Conservation (phyloP, 2,113 vertebrate genomes). For the Scytalopus superciliaris region DNA sequence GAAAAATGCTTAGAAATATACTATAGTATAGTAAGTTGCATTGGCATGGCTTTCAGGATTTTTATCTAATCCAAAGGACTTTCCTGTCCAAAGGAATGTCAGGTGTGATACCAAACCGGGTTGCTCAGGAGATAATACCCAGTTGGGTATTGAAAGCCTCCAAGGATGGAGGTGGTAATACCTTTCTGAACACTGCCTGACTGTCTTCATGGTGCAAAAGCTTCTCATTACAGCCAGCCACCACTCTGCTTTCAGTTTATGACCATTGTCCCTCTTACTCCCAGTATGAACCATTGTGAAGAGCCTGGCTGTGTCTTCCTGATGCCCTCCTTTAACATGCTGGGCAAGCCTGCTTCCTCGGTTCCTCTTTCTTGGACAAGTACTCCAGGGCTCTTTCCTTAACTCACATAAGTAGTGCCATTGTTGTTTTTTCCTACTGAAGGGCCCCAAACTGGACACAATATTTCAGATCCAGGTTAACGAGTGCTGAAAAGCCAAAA, state of each 20-base stretch:
- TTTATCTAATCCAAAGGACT: background rate
- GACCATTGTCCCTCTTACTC: background rate
- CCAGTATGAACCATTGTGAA: background rate
- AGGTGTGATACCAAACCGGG: background rate
- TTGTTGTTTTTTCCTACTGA: background rate
- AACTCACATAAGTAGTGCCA: background rate
- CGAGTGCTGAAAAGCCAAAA: background rate
- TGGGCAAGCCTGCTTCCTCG: background rate
- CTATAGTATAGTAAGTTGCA: background rate
- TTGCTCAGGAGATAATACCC: background rate
- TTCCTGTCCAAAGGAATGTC: background rate
- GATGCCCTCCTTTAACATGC: background rate
- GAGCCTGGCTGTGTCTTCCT: background rate
- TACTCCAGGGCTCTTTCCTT: background rate
- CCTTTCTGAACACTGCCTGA: background rate
- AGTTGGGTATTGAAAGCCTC: background rate
- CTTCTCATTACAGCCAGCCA: background rate
- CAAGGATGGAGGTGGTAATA: background rate
- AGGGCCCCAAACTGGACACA: background rate
- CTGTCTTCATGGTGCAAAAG: background rate
- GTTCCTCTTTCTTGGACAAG: background rate
- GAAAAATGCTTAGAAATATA: background rate
- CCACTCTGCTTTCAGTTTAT: background rate
- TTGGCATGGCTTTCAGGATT: background rate
- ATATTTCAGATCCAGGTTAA: background rate